Base-by-base conservation (phyloP, 2,888 invertebrate species). In the Leptinotarsa tumamoca region DNA sequence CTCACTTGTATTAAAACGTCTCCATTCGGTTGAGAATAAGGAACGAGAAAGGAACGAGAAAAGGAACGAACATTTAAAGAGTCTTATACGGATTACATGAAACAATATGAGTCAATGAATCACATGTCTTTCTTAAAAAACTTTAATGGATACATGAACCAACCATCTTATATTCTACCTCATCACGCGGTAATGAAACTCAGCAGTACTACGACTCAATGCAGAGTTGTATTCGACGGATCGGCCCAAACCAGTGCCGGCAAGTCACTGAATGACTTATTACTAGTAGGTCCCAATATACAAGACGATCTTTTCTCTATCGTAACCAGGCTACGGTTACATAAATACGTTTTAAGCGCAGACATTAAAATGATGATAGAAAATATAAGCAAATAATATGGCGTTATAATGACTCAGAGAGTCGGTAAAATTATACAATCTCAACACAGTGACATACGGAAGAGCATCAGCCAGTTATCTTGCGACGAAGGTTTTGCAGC, bases 271-370 rank as follows among this genome's bases (percentile, higher is more conserved):
- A 79, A 77, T 54, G 77, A 79, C 51, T 18, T 72, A 69, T 51
- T 75, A 51, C 51, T 63, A 15, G 21, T 61, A 15, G 77, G 75
- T 18, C 61, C 61, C 14, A 61, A 61, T 54, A 70, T 77, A 43
- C 78, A 78, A 54, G 71, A 78, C 14, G 78, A 80, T 56, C 63
- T 80, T 18, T 77, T 67, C 71, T 68, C 78, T 7, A 80, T 80
- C 50, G 58, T 77, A 52, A 49, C 77, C 63, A 51, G 78, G 27
- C 50, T 79, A 17, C 17, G 75, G 43, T 61, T 77, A 4, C 49
- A 71, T 61, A 67, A 67, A 66, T 66, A 68, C 15, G 78, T 78
- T 4, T 50, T 78, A 21, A 76, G 66, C 54, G 78, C 78, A 7
- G 77, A 79, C 15, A 73, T 79, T 13, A 79, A 76, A 73, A 79